Evolutionary conservation across 2,888 invertebrate genomes (phyloP).

Genomic region (Oligia fasciuncula): DNA sequence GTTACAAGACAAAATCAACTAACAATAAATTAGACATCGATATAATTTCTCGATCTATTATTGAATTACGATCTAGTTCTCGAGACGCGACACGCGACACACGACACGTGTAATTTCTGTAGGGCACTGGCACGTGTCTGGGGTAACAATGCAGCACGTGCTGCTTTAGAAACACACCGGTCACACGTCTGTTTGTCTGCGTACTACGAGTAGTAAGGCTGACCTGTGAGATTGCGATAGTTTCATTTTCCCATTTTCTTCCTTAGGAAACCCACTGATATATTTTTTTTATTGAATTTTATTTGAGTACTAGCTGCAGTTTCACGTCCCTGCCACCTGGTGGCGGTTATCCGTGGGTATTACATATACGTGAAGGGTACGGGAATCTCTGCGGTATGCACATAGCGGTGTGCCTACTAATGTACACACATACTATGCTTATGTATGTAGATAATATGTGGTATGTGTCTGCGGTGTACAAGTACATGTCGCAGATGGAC

Average conservation of each 20-base stretch:
- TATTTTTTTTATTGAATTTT: background rate
- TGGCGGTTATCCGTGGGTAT: background rate
- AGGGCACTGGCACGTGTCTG: slow-evolving; percentile 23
- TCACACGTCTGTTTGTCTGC: slow-evolving; percentile 4
- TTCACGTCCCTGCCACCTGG: background rate
- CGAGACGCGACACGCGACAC: background rate
- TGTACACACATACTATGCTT: background rate
- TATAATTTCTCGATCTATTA: slow-evolving; percentile 30
- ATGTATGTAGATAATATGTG: background rate
- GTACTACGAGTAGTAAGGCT: slow-evolving; percentile 10
- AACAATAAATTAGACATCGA: slow-evolving; percentile 5
- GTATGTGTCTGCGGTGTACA: slow-evolving; percentile 31
- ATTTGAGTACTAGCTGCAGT: background rate
- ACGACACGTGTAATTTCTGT: slow-evolving; percentile 13
- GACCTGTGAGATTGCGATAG: background rate
- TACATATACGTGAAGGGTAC: slow-evolving; percentile 9
- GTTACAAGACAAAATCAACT: background rate
- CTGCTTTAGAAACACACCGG: background rate
- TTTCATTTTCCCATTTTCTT: background rate
- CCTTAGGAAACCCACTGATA: background rate
- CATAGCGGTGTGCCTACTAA: background rate
- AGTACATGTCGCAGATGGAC: slow-evolving; percentile 1
- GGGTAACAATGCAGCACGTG: slow-evolving; percentile 29
- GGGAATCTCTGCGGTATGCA: slow-evolving; percentile 20
- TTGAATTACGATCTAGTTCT: slow-evolving; percentile 33